Conservation (phyloP, 2,113 vertebrate species). For the Laticauda colubrina region DNA sequence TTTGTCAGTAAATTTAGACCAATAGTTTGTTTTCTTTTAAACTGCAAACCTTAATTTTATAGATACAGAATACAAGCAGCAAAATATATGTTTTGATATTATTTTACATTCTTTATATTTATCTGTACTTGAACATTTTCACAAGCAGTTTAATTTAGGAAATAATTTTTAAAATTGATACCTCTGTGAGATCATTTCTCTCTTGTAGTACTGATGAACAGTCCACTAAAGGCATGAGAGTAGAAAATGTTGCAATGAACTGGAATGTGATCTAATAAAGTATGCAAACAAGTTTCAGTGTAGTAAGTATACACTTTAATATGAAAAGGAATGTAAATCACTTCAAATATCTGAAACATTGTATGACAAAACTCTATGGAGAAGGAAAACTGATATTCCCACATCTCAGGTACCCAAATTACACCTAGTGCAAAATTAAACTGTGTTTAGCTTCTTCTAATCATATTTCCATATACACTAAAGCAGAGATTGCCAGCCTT, state of each 20-base stretch:
- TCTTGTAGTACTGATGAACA: conserved; percentile 94
- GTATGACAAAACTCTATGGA: background rate
- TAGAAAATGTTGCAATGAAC: conserved; percentile 98
- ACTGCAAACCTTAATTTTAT: background rate
- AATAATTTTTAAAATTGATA: conserved; percentile 40
- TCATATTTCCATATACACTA: background rate
- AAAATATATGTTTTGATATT: background rate
- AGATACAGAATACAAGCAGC: background rate
- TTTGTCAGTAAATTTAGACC: background rate
- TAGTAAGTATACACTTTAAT: background rate
- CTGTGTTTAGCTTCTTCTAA: background rate
- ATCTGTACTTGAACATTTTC: background rate
- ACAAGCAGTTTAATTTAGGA: background rate
- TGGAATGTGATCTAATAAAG: conserved; percentile 95
- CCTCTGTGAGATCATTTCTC: conserved; percentile 89
- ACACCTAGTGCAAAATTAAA: background rate
- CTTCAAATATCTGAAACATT: background rate
- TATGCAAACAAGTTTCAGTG: conserved; percentile 44
- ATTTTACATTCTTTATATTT: background rate
- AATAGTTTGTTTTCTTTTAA: background rate
- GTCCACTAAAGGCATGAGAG: conserved; percentile 99
- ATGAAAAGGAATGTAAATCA: background rate
- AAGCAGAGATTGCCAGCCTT: background rate
- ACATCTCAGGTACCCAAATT: background rate
- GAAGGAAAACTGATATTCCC: background rate